Conservation (phyloP, 35 echinoderm and acorn worm genomes). For the Strongylocentrotus purpuratus region DNA sequence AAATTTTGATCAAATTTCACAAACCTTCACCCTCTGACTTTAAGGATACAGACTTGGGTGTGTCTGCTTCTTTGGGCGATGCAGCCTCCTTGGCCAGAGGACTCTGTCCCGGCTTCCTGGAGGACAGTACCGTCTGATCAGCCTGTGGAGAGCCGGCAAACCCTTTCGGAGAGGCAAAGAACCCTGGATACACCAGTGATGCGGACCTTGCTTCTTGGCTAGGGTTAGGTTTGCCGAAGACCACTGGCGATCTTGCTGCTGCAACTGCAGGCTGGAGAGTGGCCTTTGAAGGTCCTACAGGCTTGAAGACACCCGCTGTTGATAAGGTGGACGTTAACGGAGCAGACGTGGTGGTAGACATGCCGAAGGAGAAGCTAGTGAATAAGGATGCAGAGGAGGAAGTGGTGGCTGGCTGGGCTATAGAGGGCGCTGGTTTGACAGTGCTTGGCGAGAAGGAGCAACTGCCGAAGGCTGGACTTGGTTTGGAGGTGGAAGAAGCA, state of each 20-base stretch:
- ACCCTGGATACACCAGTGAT: slow-evolving; percentile 47
- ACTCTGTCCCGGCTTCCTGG: slow-evolving; percentile 68
- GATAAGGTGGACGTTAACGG: background rate
- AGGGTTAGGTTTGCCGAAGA: background rate
- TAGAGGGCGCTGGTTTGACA: too few relatives aligned
- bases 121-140: background rate
- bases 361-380: too few relatives aligned
- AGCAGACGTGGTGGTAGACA: too few relatives aligned
- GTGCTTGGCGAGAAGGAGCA: too few relatives aligned
- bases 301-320: too few relatives aligned
- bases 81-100: slow-evolving; percentile 14
- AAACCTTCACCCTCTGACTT: slow-evolving; percentile 3
- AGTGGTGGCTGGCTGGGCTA: too few relatives aligned
- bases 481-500: too few relatives aligned
- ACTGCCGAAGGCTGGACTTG: too few relatives aligned
- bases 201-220: slow-evolving; percentile 1
- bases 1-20: background rate
- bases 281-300: too few relatives aligned
- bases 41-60: slow-evolving; percentile 29
- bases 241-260: background rate
- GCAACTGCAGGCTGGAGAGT: too few relatives aligned
- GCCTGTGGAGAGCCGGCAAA: background rate
- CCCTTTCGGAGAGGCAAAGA: slow-evolving; percentile 40
- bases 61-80: background rate
- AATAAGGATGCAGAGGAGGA: too few relatives aligned